Base-by-base conservation (phyloP, 2,113 vertebrate species). In the Numida meleagris region DNA sequence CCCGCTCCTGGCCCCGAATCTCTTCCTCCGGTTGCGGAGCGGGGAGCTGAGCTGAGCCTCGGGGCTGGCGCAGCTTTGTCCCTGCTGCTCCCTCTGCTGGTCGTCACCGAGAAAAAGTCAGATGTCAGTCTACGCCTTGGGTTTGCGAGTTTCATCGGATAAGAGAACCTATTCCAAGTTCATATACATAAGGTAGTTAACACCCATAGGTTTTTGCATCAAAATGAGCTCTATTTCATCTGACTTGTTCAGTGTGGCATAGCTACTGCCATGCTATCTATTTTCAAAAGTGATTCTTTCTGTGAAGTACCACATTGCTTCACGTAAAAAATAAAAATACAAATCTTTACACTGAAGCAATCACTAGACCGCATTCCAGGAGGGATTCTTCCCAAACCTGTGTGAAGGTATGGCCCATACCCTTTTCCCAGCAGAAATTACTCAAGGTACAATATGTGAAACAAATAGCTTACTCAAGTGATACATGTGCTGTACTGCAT, bases 11-110 rank as follows among this genome's bases (percentile, higher is more conserved):
- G 2, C 27, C 65, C 50, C 29, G 19, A 14, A 58, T 33, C 63
- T 59, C 88, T 75, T 53, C n/a, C 4, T 14, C 15, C 50, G 14
- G 50, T 27, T 53, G 48, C 29, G 31, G 23, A 5, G 34, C 6
- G 38, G 70, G 89, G n/a, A 19, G 43, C 51, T 29, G 27, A 53
- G 27, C 51, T 17, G 51, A 53, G 51, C 17, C 2, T 11, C 42
- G 10, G 5, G 38, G 23, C 63, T 53, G 46, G 25, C 10, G 57
- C n/a, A 17, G 95, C 53, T 95, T 84, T 92, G 58, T 96, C 95
- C 42, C 92, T 68, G 83, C 82, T 95, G 96, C 98, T 97, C 98
- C 98, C 98, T 98, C 98, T 98, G 97, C 97, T 98, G 98, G 97
- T 74, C 86, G 42, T 87, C 75, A 98, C 73, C 88, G 74, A 67